phyloP scores from a whole-genome alignment of 2,888 invertebrate genomes.

The Helobdella robusta region DNA sequence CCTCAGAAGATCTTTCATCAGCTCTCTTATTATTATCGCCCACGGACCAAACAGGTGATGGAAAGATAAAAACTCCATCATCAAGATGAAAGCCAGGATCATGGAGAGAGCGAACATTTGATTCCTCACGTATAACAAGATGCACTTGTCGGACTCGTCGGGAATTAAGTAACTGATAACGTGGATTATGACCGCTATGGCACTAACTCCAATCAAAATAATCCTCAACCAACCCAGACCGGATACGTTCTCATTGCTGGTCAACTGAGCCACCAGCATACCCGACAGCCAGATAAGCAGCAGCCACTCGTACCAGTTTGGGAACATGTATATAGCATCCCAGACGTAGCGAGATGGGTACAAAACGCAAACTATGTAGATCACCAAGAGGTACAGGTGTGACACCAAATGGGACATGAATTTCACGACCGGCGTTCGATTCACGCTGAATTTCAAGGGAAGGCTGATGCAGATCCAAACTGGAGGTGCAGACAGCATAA shows the following conservation, averaged over 20 bases:
- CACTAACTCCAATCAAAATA: conserved; percentile 67
- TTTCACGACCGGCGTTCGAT: conserved; percentile 97
- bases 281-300: conserved; percentile 89
- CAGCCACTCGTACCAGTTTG: conserved; percentile 92
- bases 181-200: conserved; percentile 59
- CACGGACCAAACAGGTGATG: conserved; percentile 98
- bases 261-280: conserved; percentile 79
- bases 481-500: conserved; percentile 79
- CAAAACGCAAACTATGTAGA: conserved; percentile 68
- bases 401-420: conserved; percentile 99
- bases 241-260: conserved; percentile 92
- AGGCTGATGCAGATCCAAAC: conserved; percentile 91
- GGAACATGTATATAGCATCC: conserved; percentile 56
- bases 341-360: conserved; percentile 48
- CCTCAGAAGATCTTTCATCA: conserved; percentile 65
- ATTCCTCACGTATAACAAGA: conserved; percentile 75
- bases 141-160: conserved; percentile 57
- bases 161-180: conserved; percentile 58
- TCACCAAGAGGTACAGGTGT: conserved; percentile 89
- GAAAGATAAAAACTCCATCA: conserved; percentile 86
- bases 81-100: conserved; percentile 89
- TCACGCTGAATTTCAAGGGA: conserved; percentile 85
- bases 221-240: conserved; percentile 72
- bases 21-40: conserved; percentile 91
- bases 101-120: conserved; percentile 91